These are phyloP conservation scores for Stegodyphus dumicola DNA, from an alignment of 1,140 invertebrate species.

Conservation along the genomic window DNA sequence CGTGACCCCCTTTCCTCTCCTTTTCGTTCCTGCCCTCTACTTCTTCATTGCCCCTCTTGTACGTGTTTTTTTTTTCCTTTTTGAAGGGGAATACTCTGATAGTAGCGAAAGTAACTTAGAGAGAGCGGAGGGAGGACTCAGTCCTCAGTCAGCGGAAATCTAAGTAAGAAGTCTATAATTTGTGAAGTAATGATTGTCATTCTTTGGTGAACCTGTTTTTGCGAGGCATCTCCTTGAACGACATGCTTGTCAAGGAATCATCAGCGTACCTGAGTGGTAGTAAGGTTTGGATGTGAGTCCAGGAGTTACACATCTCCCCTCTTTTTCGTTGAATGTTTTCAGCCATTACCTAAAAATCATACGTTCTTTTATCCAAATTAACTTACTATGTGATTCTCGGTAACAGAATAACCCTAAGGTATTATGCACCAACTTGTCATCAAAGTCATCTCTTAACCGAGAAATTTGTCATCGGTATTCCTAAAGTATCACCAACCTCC, in stretches of 20 bases:
- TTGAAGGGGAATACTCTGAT: not conserved
- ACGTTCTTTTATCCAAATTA: no score
- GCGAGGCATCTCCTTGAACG: constrained; percentile 32
- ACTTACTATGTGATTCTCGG: no score
- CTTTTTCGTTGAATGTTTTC: no score
- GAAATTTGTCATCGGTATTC: no score
- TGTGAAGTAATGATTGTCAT: constrained; percentile 58
- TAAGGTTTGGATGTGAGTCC: not conserved
- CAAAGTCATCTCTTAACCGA: no score
- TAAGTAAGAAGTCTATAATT: constrained; percentile 52
- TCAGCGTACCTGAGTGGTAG: constrained; percentile 24
- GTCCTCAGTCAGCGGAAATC: constrained; percentile 33
- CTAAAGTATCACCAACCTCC: no score
- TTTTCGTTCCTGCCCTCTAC: constrained; percentile 7
- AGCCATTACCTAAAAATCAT: no score
- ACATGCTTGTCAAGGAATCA: constrained; percentile 57
- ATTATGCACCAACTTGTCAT: no score
- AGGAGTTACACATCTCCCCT: not conserved
- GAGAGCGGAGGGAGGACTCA: not conserved
- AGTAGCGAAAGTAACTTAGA: constrained; percentile 38
- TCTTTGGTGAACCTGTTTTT: constrained; percentile 56
- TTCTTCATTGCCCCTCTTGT: not conserved
- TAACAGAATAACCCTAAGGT: no score
- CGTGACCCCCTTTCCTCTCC: not conserved
- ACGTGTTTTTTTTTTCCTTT: not conserved